Evolutionary conservation across 2,797 vertebrate genomes (phyloP), one percentile per base, ranked within the genome.

Genomic region (Myotis daubentonii): DNA sequence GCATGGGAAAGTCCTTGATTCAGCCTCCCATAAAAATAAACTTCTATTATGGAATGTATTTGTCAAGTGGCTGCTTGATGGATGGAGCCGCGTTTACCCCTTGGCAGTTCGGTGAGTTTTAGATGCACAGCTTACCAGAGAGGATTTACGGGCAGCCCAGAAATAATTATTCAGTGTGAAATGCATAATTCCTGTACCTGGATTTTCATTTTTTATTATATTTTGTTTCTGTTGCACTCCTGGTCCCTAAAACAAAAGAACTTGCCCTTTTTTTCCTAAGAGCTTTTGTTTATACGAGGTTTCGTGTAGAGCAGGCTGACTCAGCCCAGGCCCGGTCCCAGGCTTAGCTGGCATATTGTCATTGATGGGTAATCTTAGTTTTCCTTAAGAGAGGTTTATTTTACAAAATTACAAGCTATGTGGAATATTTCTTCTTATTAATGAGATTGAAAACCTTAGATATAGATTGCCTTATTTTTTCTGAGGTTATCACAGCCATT

Each of bases 1-100:
- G 99, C 99, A 99, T 99, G 99, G 99, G 99, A 99, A 99, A 99
- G 99, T 99, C 99, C 99, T 99, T 99, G 99, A 99, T 99, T 99
- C 99, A 99, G 99, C 99, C 99, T 99, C 99, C 99, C 99, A 99
- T 99, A 99, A 99, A 99, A 99, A 99, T 99, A 99, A 99, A 99
- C 99, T 99, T 99, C 99, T 99, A 99, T 99, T 99, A 99, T 99
- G 99, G 99, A 99, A 99, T 99, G 99, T 99, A 99, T 99, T 99
- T 99, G 99, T 99, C 99, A 99, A 99, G 99, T 99, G 99, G 99
- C 98, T 99, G 98, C 95, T 98, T 99, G 99, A 99, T 99, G 99
- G 99, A 99, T 99, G 99, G 99, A 98, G 98, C 99, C 98, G 98
- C 98, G 98, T 99, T 99, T 99, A 99, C 99, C 99, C 99, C 98